Conservation (phyloP, 2,888 invertebrate species). For the Cryptocheilus praepositus region DNA sequence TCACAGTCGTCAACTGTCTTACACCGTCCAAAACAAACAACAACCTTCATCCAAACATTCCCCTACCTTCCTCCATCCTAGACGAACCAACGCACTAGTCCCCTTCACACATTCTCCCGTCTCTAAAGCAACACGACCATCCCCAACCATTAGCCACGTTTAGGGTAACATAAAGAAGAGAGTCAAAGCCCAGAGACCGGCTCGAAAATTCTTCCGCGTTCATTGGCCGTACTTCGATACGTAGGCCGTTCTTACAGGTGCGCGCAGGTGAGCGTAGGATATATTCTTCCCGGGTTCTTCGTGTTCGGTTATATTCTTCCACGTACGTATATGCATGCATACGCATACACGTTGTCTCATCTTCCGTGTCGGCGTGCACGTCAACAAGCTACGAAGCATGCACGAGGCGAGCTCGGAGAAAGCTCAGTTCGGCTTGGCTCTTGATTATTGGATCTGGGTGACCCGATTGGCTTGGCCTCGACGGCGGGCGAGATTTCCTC, state of each 20-base stretch:
- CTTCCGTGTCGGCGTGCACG: not conserved
- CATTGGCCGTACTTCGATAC: slow-evolving; percentile 58
- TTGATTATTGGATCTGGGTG: slow-evolving; percentile 72
- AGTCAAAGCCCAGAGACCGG: slow-evolving; percentile 32
- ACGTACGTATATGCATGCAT: slow-evolving; percentile 11
- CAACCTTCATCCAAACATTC: too few species aligned
- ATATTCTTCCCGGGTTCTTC: too few species aligned
- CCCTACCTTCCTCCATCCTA: too few species aligned
- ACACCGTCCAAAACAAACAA: too few species aligned
- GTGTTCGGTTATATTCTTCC: not conserved
- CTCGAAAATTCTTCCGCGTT: slow-evolving; percentile 66
- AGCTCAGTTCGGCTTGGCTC: slow-evolving; percentile 57
- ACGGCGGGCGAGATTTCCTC: slow-evolving; percentile 37
- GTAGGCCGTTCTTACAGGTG: slow-evolving; percentile 19
- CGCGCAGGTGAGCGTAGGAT: slow-evolving; percentile 13
- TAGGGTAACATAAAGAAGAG: slow-evolving; percentile 8
- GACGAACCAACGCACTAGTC: too few species aligned
- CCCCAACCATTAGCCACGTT: too few species aligned
- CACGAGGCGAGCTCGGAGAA: slow-evolving; percentile 56
- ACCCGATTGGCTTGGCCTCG: slow-evolving; percentile 68
- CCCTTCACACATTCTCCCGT: too few species aligned
- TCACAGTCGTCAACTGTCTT: too few species aligned
- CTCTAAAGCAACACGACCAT: too few species aligned
- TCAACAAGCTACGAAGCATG: not conserved
- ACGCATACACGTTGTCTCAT: slow-evolving; percentile 3